Conservation (phyloP, 2,888 invertebrate species). For the Drosophila paracracens region DNA sequence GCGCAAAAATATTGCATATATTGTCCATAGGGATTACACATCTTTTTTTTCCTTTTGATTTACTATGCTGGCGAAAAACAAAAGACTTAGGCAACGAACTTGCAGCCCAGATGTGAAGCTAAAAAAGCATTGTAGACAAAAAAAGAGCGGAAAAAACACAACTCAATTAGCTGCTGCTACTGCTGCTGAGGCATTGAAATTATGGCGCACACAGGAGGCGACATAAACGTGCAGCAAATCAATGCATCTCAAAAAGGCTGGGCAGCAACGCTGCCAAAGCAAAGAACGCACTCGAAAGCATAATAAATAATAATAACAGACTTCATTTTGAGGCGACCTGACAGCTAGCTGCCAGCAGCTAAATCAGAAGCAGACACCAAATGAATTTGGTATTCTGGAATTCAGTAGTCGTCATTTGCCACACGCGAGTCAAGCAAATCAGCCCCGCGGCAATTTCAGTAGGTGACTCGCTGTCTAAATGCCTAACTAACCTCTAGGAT, state of each 20-base stretch:
- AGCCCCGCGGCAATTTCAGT: constrained; percentile 13
- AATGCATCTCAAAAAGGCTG: constrained; percentile 60
- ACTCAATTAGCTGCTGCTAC: constrained; percentile 65
- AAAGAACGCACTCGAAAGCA: constrained; percentile 68
- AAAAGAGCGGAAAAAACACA: constrained; percentile 57
- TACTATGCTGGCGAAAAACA: constrained; percentile 72
- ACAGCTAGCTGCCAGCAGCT: constrained; percentile 63
- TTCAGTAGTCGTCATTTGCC: constrained; percentile 74
- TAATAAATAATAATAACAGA: constrained; percentile 82
- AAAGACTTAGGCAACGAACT: constrained; percentile 81
- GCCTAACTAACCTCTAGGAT: constrained; percentile 1
- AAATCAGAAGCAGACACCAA: constrained; percentile 30
- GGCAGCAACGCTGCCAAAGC: constrained; percentile 27
- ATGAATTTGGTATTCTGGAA: constrained; percentile 30
- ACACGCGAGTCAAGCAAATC: constrained; percentile 67
- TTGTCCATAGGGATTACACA: constrained; percentile 28
- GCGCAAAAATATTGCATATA: constrained; percentile 72
- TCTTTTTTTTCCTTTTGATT: constrained; percentile 56
- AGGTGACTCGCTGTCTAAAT: neutral
- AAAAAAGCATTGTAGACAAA: neutral
- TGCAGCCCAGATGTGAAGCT: constrained; percentile 9
- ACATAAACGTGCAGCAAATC: constrained; percentile 37
- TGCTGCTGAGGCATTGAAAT: constrained; percentile 29
- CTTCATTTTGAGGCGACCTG: constrained; percentile 74
- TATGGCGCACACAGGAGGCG: constrained; percentile 14